These are phyloP conservation scores for Erpornis zantholeuca DNA, from an alignment of 2,113 vertebrate species.

Conservation along the genomic window DNA sequence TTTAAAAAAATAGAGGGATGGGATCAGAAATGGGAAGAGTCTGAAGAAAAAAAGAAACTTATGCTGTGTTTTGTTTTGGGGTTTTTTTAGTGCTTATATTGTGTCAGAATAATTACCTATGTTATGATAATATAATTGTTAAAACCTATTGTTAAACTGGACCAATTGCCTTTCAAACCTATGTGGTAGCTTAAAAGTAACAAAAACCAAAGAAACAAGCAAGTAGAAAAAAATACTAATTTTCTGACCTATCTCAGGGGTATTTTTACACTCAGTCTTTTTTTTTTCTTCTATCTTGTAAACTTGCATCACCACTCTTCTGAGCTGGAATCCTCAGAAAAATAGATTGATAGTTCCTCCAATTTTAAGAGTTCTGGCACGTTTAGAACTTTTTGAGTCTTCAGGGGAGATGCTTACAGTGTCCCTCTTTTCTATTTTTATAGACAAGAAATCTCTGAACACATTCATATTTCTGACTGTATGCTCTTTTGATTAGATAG, in stretches of 20 bases:
- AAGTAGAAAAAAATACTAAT: not conserved
- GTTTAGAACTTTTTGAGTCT: not conserved
- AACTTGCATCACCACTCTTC: not conserved
- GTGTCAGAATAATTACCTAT: not conserved
- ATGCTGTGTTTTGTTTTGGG: not conserved
- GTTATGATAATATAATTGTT: not conserved
- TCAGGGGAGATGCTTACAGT: not conserved
- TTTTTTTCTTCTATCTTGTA: not conserved
- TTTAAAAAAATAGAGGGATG: not conserved
- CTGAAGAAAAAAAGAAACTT: not conserved
- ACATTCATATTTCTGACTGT: not conserved
- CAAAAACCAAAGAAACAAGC: constrained; percentile 7
- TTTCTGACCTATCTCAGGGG: constrained; percentile 17
- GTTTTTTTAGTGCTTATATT: not conserved
- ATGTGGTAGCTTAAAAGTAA: not conserved
- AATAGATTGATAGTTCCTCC: not conserved
- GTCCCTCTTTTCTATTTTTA: constrained; percentile 10
- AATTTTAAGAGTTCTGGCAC: not conserved
- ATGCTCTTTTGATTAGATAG: not conserved
- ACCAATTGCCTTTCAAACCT: not conserved
- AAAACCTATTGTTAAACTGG: not conserved
- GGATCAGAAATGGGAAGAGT: not conserved
- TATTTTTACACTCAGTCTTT: not conserved
- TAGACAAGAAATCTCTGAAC: not conserved
- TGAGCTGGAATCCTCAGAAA: not conserved